phyloP scores from a whole-genome alignment of 2,797 vertebrate species.

The Gorsachius magnificus region DNA sequence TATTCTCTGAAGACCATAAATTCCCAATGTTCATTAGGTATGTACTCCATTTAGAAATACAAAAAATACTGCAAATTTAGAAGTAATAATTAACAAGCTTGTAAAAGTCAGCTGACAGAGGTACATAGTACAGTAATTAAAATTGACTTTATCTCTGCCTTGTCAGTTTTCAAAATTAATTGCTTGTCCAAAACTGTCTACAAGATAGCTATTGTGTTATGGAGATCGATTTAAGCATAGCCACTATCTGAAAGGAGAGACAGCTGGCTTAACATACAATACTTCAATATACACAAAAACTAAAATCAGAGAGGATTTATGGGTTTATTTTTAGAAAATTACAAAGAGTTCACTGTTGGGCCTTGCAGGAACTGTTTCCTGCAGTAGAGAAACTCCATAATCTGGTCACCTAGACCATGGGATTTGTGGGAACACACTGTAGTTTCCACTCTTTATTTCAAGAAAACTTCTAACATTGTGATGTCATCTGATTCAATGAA shows the following conservation, averaged over 20 bases:
- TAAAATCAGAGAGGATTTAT: neutral
- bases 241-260: neutral
- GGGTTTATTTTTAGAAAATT: neutral
- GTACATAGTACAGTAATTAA: neutral
- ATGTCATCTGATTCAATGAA: neutral
- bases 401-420: neutral
- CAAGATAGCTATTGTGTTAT: neutral
- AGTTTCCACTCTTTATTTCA: neutral
- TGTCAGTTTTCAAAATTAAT: neutral
- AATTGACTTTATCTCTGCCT: neutral
- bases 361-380: neutral
- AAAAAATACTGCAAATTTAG: neutral
- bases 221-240: neutral
- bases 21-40: neutral
- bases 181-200: neutral
- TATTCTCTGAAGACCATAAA: neutral
- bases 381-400: neutral
- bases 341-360: neutral
- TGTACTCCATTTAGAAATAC: neutral
- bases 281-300: neutral
- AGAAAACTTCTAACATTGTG: neutral
- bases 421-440: fast-evolving
- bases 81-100: neutral
- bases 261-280: neutral
- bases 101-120: neutral